Evolutionary conservation across 2,113 vertebrate species (phyloP), one percentile per base, ranked within the genome.

Genomic region (Vombatus ursinus): DNA sequence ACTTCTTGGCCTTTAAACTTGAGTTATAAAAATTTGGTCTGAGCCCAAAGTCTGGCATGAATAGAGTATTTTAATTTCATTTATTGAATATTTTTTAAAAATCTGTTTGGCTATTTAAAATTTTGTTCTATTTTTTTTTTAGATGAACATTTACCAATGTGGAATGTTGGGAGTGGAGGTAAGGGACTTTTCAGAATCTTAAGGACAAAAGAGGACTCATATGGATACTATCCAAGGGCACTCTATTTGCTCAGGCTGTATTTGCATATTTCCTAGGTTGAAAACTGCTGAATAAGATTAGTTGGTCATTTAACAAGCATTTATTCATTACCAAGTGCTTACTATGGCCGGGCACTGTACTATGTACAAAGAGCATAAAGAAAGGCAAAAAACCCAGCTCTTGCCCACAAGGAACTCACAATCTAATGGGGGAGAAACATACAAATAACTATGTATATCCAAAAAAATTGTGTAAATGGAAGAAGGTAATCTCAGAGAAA

Each of bases 11-110:
- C 97, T 98, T 98, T 96, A 93, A 96, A 97, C 95, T 93, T 94
- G 94, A 96, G 97, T 98, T 98, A 97, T 98, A 97, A 98, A 98
- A 97, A 98, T 97, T 94, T 98, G 97, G 97, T 97, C 95, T 96
- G 96, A 97, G 97, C 97, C 97, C 97, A 97, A 98, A 98, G 96
- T 97, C 97, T 98, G 98, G 97, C 95, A 98, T 98, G 98, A 97
- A 98, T 97, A 98, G 97, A 97, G 96, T 97, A 97, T 98, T 98
- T 98, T 97, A 98, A 98, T 98, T 98, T 97, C 97, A 95, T 96
- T 96, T 98, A 98, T 97, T 97, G 97, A 98, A 98, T 97, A 97
- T 96, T 97, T 98, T 97, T 97, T 96, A 97, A 96, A 77, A 98
- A 96, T 97, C 97, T 94, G 90, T 97, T 97, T 98, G 97, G 97